These are phyloP conservation scores for Allobates femoralis DNA, from an alignment of 2,797 vertebrate species.

Conservation along the genomic window DNA sequence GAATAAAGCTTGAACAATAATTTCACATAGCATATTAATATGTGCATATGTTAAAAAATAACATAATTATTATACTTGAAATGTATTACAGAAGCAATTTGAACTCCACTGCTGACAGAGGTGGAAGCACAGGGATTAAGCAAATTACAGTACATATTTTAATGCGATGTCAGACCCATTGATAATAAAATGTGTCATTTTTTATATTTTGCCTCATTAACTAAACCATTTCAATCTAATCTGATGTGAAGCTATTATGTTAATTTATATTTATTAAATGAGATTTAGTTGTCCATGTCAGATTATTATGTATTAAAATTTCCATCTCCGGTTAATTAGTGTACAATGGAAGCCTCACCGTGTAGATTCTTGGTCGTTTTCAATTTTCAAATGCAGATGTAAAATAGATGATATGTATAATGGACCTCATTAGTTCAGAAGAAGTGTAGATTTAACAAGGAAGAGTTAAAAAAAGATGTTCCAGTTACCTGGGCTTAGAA, in stretches of 20 bases:
- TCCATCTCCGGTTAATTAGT: conserved; percentile 57
- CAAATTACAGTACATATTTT: conserved; percentile 21
- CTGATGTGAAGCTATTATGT: conserved; percentile 58
- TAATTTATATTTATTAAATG: conserved; percentile 64
- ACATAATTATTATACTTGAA: conserved; percentile 24
- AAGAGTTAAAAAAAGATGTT: conserved; percentile 32
- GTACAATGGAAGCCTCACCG: conserved; percentile 38
- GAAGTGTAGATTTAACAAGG: conserved; percentile 31
- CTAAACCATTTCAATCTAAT: conserved; percentile 56
- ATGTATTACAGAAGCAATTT: conserved; percentile 38
- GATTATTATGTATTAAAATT: conserved; percentile 62
- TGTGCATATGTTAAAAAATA: conserved; percentile 43
- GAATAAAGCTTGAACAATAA: neutral
- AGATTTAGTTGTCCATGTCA: conserved; percentile 64
- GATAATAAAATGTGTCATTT: conserved; percentile 55
- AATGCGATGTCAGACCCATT: conserved; percentile 45
- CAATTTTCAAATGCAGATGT: conserved; percentile 46
- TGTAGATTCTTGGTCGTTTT: conserved; percentile 45
- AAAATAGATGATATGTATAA: conserved; percentile 56
- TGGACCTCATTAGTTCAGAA: conserved; percentile 56
- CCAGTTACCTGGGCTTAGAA: conserved; percentile 20
- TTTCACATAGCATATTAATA: conserved; percentile 16
- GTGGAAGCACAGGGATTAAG: conserved; percentile 42
- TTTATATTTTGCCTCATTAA: conserved; percentile 60
- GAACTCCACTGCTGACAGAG: conserved; percentile 32